Evolutionary conservation across 2,888 invertebrate species (phyloP), one percentile per base, ranked within the genome.

Genomic region (Deroplatys truncata): DNA sequence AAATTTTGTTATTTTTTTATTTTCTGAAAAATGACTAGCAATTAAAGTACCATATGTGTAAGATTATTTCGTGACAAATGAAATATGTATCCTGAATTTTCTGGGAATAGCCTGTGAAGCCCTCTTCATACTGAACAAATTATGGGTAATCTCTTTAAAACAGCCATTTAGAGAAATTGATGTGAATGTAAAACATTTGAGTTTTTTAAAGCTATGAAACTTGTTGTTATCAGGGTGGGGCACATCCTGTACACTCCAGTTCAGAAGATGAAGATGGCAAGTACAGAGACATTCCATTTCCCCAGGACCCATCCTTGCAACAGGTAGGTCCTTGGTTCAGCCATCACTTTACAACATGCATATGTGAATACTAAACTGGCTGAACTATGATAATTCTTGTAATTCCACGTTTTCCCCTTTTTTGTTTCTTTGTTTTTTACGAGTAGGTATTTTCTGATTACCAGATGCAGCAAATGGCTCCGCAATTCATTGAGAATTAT

Each of bases 401-500:
- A 28, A 88, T 89, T 87, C 89, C 84, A 31, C 5, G 15, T 28
- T 87, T 15, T 82, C 15, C n/a, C 82, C 29, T 16, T 35, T 28
- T n/a, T 85, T 13, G 82, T 28, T 28, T 72, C 56, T 85, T 56
- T 72, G 5, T 29, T 90, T 88, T 90, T 83, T 89, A 82, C 88
- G 90, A 88, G 72, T 89, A 90, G 88, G 89, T 94, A 92, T 95
- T 94, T 93, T 93, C 94, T 91, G 95, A 95, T 92, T 96, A 95
- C 93, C 95, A 96, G 93, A 94, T 94, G 92, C 95, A 96, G 93
- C 94, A 95, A 93, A 94, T 96, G 93, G 94, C 95, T 43, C 94
- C 95, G 90, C 94, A 94, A 91, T 95, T 95, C 92, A 94, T 95
- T 91, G 95, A 95, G 91, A 94, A 94, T 91, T 96, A 95, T 92